These are phyloP conservation scores for Calliopsis andreniformis DNA, from an alignment of 1,140 invertebrate species.

Conservation along the genomic window DNA sequence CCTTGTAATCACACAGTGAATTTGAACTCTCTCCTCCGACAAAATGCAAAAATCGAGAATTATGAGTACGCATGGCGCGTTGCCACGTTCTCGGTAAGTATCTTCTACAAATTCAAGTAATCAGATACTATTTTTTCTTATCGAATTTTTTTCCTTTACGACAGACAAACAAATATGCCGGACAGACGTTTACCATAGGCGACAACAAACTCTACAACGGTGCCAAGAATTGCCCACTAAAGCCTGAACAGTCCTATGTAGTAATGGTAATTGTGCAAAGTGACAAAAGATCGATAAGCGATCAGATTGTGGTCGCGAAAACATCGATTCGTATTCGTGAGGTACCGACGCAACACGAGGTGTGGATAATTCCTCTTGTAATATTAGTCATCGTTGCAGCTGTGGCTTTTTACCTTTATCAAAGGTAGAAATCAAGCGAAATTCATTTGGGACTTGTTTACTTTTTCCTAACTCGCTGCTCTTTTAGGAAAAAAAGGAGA, in stretches of 20 bases:
- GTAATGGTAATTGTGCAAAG: constrained; percentile 45
- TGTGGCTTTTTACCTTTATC: constrained; percentile 30
- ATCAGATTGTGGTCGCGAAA: constrained; percentile 13
- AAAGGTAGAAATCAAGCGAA: constrained; percentile 29
- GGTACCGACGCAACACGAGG: not conserved
- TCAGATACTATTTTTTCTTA: not conserved
- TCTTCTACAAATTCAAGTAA: not conserved
- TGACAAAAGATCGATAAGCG: constrained; percentile 1
- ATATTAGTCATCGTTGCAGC: constrained; percentile 23
- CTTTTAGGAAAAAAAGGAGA: constrained; percentile 27
- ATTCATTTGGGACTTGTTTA: no score
- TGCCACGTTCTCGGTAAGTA: constrained; percentile 49
- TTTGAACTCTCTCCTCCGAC: constrained; percentile 11
- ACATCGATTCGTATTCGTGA: constrained; percentile 27
- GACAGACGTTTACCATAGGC: constrained; percentile 55
- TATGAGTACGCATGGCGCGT: constrained; percentile 60
- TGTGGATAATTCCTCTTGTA: constrained; percentile 49
- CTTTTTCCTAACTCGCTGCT: no score
- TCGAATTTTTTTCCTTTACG: not conserved
- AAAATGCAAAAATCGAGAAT: not conserved
- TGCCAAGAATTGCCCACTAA: constrained; percentile 60
- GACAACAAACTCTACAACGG: constrained; percentile 39
- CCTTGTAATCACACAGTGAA: constrained; percentile 38
- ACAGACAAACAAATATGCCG: constrained; percentile 19
- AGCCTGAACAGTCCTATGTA: constrained; percentile 48